Evolutionary conservation across 2,888 invertebrate genomes (phyloP).

Genomic region (Deroplatys truncata): DNA sequence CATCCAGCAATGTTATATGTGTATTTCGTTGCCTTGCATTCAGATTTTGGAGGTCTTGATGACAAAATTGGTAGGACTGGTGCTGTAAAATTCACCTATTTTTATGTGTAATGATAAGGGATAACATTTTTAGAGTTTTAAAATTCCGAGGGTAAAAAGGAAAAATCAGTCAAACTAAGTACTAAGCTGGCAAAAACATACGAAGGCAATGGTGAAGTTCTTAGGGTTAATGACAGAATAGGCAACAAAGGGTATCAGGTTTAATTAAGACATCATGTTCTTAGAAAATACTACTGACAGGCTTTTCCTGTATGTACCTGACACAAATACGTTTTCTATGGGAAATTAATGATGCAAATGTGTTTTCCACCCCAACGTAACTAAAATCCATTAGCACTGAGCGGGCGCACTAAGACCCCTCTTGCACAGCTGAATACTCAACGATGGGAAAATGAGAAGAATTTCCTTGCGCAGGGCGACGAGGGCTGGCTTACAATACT

Average conservation of each 20-base stretch:
- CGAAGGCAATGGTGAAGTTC: too few relatives aligned
- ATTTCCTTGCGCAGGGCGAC: neutral
- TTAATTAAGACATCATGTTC: neutral
- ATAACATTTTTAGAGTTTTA: too few relatives aligned
- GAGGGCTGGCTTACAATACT: neutral
- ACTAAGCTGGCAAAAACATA: too few relatives aligned
- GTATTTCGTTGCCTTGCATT: too few relatives aligned
- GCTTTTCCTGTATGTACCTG: neutral
- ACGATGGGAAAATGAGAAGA: neutral
- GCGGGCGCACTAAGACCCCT: neutral
- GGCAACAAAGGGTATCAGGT: neutral
- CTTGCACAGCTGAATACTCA: neutral
- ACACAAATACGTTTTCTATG: neutral
- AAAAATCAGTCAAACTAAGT: too few relatives aligned
- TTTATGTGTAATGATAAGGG: too few relatives aligned
- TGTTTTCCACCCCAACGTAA: neutral
- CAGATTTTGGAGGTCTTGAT: too few relatives aligned
- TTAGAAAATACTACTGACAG: neutral
- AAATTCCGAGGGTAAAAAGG: too few relatives aligned
- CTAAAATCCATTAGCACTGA: neutral
- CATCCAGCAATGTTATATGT: too few relatives aligned
- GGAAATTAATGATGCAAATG: neutral
- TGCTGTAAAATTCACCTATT: too few relatives aligned
- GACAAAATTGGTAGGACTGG: too few relatives aligned
- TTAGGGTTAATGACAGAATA: neutral